Evolutionary conservation across 1,140 invertebrate genomes (phyloP).

Genomic region (Lordiphosa mommai): DNA sequence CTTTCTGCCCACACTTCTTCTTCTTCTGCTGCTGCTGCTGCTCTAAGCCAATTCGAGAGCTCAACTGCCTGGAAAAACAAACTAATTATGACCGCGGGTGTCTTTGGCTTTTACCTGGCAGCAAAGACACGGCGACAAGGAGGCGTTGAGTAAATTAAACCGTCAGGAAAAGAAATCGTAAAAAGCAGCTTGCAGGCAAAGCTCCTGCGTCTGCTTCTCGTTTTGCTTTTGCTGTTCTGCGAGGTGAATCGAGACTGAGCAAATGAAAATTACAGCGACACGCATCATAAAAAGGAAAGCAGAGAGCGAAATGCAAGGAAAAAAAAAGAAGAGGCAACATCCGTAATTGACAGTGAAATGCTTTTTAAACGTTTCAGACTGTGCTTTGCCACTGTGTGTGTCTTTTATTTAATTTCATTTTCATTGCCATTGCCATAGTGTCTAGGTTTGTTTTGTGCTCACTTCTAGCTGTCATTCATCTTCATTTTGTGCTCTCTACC

Average conservation of each 20-base stretch:
- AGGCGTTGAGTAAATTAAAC: slow-evolving; percentile 66
- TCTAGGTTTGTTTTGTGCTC: not conserved
- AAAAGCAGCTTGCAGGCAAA: slow-evolving; percentile 15
- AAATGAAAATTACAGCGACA: slow-evolving; percentile 52
- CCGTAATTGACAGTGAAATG: slow-evolving; percentile 71
- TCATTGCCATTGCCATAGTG: slow-evolving; percentile 34
- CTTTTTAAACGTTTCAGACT: slow-evolving; percentile 58
- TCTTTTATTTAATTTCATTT: slow-evolving; percentile 54
- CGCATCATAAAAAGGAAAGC: slow-evolving; percentile 35
- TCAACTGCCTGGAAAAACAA: slow-evolving; percentile 74
- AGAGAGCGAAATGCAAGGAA: slow-evolving; percentile 7
- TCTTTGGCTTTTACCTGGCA: slow-evolving; percentile 16
- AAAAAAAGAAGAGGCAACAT: slow-evolving; percentile 22
- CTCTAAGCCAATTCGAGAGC: slow-evolving; percentile 57
- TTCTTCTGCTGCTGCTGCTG: not conserved
- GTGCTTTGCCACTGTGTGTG: slow-evolving; percentile 5
- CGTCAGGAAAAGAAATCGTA: slow-evolving; percentile 50
- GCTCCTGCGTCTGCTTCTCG: slow-evolving; percentile 1
- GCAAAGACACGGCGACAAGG: slow-evolving; percentile 8
- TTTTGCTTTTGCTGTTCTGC: not conserved
- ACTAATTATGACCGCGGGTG: slow-evolving; percentile 73
- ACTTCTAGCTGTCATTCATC: slow-evolving; percentile 33
- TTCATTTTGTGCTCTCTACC: slow-evolving; percentile 33
- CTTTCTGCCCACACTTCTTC: slow-evolving; percentile 16
- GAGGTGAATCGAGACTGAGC: slow-evolving; percentile 8